Conservation (phyloP, 2,888 invertebrate genomes). For the Microchrysa polita region DNA sequence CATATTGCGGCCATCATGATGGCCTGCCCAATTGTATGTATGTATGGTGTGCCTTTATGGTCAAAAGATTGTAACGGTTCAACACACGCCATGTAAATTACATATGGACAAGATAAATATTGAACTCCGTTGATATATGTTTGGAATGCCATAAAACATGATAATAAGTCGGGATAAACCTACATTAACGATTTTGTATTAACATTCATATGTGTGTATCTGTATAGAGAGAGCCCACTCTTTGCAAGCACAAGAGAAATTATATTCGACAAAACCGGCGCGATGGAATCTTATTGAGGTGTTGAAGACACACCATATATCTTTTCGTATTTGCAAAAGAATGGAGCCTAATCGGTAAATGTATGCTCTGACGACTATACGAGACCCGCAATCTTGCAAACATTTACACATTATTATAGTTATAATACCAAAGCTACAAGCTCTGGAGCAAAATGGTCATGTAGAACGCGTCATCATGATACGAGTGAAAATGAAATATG, state of each 20-base stretch:
- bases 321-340: conserved; percentile 15
- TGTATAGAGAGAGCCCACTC: conserved; percentile 25
- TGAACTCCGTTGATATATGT: conserved; percentile 23
- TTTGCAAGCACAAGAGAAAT: conserved; percentile 5
- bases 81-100: conserved; percentile 16
- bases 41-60: conserved; percentile 2
- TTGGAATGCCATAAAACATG: conserved; percentile 30
- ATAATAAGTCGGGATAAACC: conserved; percentile 9
- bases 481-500: conserved; percentile 29
- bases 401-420: background rate
- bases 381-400: background rate
- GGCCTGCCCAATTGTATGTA: conserved; percentile 8
- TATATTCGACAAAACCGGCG: conserved; percentile 2
- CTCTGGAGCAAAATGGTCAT: background rate
- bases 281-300: conserved; percentile 9
- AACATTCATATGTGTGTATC: background rate
- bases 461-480: background rate
- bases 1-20: background rate
- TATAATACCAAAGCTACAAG: no score
- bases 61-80: conserved; percentile 22
- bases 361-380: background rate
- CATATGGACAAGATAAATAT: conserved; percentile 24
- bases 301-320: conserved; percentile 14
- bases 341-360: conserved; percentile 22
- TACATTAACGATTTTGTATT: conserved; percentile 24